Evolutionary conservation across 2,797 vertebrate genomes (phyloP), one percentile per base, ranked within the genome.

Genomic region (Molossus molossus): DNA sequence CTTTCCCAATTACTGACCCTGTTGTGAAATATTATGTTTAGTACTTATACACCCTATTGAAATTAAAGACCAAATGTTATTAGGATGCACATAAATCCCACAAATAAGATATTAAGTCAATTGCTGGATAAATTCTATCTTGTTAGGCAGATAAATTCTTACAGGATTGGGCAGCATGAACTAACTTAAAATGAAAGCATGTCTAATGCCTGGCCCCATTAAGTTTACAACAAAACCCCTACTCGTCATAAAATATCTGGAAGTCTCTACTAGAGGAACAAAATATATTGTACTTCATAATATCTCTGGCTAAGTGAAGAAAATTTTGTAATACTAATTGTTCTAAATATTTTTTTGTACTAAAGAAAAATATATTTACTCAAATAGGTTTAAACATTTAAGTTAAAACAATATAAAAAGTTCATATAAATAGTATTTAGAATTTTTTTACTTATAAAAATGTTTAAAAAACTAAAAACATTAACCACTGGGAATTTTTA

Each of bases 221-320:
- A 95, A 94, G 15, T 96, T 97, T 95, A 97, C 95, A 96, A 81
- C 48, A 94, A 95, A 97, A 97, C 93, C 92, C 96, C 87, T 94
- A 4, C 81, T 50, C 97, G 76, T 76, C 98, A 95, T 97, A 97
- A 97, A 95, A 91, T 87, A 95, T 91, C 83, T 89, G 33, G 92
- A 94, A 75, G 53, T 91, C 75, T 94, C 64, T 86, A 92, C 5
- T 57, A 94, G 11, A 91, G 12, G 21, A 75, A 81, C 11, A 89
- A 40, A 91, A 84, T 50, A 85, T 29, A 50, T 14, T 1, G 0
- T 0, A 87, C 5, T 84, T 70, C 37, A 69, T 84, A 48, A 21
- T 69, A 80, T 65, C 40, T 72, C 40, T 87, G 58, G 23, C 20
- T 76, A 79, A 58, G 45, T 76, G 62, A 90, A 84, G 6, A 93